Conservation (phyloP, 1,140 invertebrate genomes). For the Caenorhabditis latens region DNA sequence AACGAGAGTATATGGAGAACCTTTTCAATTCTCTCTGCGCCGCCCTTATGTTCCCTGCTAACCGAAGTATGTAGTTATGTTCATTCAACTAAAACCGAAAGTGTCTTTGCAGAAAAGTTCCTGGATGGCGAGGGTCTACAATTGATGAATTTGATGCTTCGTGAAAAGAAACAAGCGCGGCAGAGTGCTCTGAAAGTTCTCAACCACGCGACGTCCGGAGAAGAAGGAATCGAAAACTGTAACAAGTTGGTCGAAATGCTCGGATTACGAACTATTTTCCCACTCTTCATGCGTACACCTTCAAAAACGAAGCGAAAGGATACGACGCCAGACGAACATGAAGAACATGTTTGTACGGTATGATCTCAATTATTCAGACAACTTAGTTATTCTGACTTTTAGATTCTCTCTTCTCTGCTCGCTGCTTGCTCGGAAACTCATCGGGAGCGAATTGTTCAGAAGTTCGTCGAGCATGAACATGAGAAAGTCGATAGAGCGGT, state of each 20-base stretch:
- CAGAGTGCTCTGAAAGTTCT: conserved; percentile 95
- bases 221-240: conserved; percentile 93
- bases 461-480: conserved; percentile 97
- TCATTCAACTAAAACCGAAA: neutral
- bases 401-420: conserved; percentile 93
- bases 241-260: conserved; percentile 99
- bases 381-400: conserved; percentile 82
- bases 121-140: conserved; percentile 93
- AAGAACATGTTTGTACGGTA: conserved; percentile 82
- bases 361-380: conserved; percentile 41
- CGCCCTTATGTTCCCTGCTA: conserved; percentile 87
- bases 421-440: conserved; percentile 91
- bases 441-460: conserved; percentile 88
- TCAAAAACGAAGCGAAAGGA: conserved; percentile 86
- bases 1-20: conserved; percentile 99
- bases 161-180: conserved; percentile 95
- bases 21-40: conserved; percentile 95
- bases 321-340: conserved; percentile 89
- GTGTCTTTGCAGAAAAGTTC: conserved; percentile 82
- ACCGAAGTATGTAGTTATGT: conserved; percentile 81
- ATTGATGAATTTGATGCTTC: conserved; percentile 95
- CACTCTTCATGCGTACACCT: conserved; percentile 98
- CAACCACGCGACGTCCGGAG: conserved; percentile 92
- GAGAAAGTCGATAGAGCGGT: conserved; percentile 96
- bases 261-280: conserved; percentile 94